Evolutionary conservation across 2,113 vertebrate genomes (phyloP), one percentile per base, ranked within the genome.

Genomic region (Picathartes gymnocephalus): DNA sequence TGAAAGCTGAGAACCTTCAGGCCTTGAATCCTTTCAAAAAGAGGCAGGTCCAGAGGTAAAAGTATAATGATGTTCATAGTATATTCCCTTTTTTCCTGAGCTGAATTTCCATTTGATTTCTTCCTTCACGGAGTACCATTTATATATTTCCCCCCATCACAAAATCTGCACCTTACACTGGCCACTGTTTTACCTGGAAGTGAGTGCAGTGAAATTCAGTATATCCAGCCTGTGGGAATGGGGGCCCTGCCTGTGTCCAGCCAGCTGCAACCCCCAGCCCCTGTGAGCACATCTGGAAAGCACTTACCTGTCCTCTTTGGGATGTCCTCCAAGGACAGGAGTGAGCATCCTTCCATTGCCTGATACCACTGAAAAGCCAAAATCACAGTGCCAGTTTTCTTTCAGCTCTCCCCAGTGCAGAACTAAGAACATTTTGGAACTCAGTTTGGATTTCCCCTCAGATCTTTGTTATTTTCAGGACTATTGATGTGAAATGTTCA

Each of bases 1-100:
- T 90, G 71, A 82, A 90, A 93, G 69, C 71, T 60, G 56, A 88
- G 47, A 78, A 61, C 80, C 80, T 95, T 64, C 66, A 87, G 94
- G 95, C 86, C 85, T 65, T 33, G 42, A 77, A 90, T 61, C 56
- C 66, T 85, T 87, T 57, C 81, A 82, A 7, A 47, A 78, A 54
- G 83, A 72, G 47, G 69, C 42, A 92, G 20, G 15, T 78, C 69
- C 65, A 60, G 73, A 39, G 69, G 61, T 91, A 91, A 57, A 93
- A 92, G 37, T 19, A 45, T 71, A 94, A 92, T 44, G 54, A 61
- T 0, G 1, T 70, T 93, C 79, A 48, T 30, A 68, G 44, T 21
- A 45, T 68, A 76, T 84, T 65, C 81, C 65, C 58, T 66, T 87
- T 61, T 44, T 57, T 7, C 1, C 51, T 44, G 60, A 81, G 45